Evolutionary conservation across 2,797 vertebrate species (phyloP).

Genomic region (Pangasius macronema): DNA sequence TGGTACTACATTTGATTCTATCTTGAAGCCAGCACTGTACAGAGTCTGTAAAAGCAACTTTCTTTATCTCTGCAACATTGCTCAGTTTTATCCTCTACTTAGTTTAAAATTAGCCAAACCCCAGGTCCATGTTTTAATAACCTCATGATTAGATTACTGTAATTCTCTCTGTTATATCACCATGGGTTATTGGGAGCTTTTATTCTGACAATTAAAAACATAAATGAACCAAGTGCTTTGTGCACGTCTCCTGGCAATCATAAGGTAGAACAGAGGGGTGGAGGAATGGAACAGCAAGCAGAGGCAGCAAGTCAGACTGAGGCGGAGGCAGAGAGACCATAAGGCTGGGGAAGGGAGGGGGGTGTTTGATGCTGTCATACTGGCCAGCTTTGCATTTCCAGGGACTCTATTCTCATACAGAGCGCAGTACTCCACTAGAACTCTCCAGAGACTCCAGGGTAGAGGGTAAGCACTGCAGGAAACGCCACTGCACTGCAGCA

Average conservation of each 20-base stretch:
- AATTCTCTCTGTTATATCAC: not conserved
- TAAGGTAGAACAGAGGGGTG: not conserved
- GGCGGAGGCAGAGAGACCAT: not conserved
- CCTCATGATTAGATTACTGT: not conserved
- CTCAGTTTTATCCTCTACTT: not conserved
- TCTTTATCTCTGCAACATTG: not conserved
- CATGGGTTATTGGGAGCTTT: not conserved
- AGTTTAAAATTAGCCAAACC: not conserved
- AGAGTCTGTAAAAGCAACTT: not conserved
- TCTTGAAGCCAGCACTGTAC: not conserved
- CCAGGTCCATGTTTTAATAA: not conserved
- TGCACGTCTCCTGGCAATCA: not conserved
- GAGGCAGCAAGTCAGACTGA: not conserved
- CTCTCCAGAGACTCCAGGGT: constrained; percentile 23
- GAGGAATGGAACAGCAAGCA: not conserved
- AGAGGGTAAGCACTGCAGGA: constrained; percentile 18
- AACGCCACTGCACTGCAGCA: constrained; percentile 15
- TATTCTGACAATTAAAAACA: not conserved
- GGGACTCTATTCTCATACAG: constrained; percentile 23
- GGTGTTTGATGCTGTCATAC: constrained; percentile 22
- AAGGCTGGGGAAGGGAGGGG: not conserved
- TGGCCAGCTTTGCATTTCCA: constrained; percentile 26
- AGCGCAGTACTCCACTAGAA: constrained; percentile 15
- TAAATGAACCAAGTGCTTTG: not conserved
- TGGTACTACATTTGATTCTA: not conserved